Percentiles rank a stretch among this genome's conserved stretches.
phyloP scores from a whole-genome alignment of 2,113 vertebrate genomes.

The Forbesichthys agassizii region DNA sequence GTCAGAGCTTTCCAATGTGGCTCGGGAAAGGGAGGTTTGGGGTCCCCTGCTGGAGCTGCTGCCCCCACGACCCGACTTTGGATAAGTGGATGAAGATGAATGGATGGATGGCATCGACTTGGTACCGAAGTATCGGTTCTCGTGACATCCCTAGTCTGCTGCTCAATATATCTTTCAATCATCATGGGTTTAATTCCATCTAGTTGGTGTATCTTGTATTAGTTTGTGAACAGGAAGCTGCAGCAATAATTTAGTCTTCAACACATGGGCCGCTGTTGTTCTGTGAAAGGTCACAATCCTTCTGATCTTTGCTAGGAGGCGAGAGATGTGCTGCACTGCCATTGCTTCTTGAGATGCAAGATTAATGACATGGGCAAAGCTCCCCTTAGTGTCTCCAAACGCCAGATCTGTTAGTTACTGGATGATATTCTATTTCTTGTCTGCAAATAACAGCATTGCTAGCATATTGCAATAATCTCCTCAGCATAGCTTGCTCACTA shows the following conservation, averaged over 20 bases:
- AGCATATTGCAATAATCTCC: constrained; percentile 1
- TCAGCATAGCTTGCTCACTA: neutral
- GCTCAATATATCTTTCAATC: constrained; percentile 1
- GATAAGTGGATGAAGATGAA: no score
- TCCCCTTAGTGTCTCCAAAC: neutral
- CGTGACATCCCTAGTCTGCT: neutral
- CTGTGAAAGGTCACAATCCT: neutral
- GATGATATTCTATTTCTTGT: neutral
- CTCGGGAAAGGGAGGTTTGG: no score
- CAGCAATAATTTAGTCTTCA: neutral
- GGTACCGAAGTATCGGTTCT: no score
- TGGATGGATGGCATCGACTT: no score
- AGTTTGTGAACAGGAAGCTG: neutral
- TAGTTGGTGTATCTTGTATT: neutral
- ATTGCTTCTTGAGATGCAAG: neutral
- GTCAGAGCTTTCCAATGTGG: no score
- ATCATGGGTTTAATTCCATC: neutral
- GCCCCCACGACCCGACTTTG: no score
- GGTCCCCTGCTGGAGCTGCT: no score
- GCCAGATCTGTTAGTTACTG: neutral
- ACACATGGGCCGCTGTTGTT: neutral
- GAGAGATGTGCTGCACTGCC: neutral
- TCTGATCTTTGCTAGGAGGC: neutral
- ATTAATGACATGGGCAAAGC: neutral
- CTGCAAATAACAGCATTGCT: neutral